A percentile compares a stretch with the other conserved stretches of the same genome.
Evolutionary conservation across 2,113 vertebrate species (phyloP).

Genomic region (Python bivittatus): DNA sequence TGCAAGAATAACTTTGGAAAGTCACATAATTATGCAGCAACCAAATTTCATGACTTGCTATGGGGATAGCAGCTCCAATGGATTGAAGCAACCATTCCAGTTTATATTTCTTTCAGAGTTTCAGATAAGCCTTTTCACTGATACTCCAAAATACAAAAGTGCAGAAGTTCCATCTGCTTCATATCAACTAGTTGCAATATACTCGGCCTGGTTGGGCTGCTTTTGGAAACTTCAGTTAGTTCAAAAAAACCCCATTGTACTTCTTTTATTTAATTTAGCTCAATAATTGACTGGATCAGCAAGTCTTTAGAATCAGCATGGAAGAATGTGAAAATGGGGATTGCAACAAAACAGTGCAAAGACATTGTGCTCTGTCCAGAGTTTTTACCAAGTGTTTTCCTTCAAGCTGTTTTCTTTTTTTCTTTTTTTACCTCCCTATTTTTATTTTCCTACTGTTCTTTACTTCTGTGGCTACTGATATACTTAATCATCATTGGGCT

Average conservation of each 20-base stretch:
- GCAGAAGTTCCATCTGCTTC: background rate
- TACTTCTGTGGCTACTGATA: background rate
- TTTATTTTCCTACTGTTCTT: background rate
- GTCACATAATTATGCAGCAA: background rate
- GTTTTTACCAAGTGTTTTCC: background rate
- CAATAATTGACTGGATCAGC: background rate
- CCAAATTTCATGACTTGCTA: background rate
- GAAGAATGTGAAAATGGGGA: background rate
- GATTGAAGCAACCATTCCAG: background rate
- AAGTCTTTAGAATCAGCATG: background rate
- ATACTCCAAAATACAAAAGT: background rate
- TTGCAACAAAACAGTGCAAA: background rate
- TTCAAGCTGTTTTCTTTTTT: background rate
- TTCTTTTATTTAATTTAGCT: background rate
- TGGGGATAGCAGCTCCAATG: background rate
- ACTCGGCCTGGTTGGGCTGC: background rate
- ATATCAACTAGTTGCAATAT: background rate
- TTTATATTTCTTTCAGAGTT: background rate
- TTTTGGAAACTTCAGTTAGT: background rate
- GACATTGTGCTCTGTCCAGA: background rate
- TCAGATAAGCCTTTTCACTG: background rate
- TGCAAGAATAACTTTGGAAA: background rate
- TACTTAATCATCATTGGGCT: background rate
- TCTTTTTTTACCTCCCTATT: background rate
- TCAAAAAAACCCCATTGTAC: background rate